Evolutionary conservation across 2,797 vertebrate genomes (phyloP), one percentile per base, ranked within the genome.

Genomic region (Propithecus perrieri): DNA sequence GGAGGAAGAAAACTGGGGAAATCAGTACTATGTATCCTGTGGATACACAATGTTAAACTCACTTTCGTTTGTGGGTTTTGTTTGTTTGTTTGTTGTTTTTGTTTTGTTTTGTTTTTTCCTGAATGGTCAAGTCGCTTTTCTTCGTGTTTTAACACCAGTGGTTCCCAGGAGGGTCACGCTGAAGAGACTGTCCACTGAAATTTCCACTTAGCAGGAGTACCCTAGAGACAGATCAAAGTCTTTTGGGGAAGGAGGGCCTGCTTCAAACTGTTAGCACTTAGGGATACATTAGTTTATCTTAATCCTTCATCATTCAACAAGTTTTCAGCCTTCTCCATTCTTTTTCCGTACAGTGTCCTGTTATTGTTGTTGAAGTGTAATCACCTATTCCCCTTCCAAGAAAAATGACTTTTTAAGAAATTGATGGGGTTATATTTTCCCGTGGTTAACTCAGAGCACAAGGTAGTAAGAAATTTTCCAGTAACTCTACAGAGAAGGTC

Each of bases 221-320:
- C 95, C 78, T 24, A n/a, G 89, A 43, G 94, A 85, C 81, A 93
- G 84, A 95, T 95, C 1, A 0, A 85, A 97, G 95, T 85, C 93
- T 72, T 69, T 35, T 46, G 80, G 96, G 63, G 0, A 46, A 55
- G 9, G 12, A 84, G 26, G 4, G 79, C 96, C 96, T 55, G 48
- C 53, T 97, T 89, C 89, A 78, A 85, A 84, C 92, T 55, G 33
- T 97, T 95, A 97, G 67, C 88, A 85, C 78, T 95, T 94, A 79
- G 0, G 1, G 30, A n/a, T 55, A 50, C 71, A 81, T 81, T 85
- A 79, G 67, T 75, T 96, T 33, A 18, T 93, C 81, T 67, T 97
- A 89, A 97, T 72, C 18, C 20, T 92, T 97, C 92, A 80, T 78
- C 85, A 78, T 85, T 84, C 76, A 74, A 41, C 35, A 63, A 20